Percentiles rank a stretch among this genome's conserved stretches.
Evolutionary conservation across 2,888 invertebrate species (phyloP).

Genomic region (Pemphredon lugubris): DNA sequence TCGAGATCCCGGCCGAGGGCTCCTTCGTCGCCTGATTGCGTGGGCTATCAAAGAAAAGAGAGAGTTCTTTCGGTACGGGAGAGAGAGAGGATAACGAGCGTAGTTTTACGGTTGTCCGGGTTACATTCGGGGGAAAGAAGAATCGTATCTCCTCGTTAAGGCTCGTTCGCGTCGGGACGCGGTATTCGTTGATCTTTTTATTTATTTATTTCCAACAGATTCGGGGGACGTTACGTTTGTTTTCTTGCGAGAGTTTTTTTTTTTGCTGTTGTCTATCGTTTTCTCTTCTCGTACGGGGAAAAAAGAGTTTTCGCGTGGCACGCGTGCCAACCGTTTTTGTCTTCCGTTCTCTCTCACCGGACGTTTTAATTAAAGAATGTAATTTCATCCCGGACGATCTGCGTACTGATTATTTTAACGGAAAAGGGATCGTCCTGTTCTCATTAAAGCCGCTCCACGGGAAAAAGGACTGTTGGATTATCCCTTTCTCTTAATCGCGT

Average conservation of each 20-base stretch:
- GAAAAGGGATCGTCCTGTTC: background rate
- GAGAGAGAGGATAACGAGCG: constrained; percentile 42
- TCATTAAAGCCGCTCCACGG: constrained; percentile 4
- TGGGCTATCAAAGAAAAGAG: constrained; percentile 36
- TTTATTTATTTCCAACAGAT: no score
- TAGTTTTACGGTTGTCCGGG: constrained; percentile 8
- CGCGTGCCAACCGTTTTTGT: no score
- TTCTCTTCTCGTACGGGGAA: no score
- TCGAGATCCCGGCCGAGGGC: constrained; percentile 29
- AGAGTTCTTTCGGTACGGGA: background rate
- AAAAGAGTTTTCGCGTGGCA: no score
- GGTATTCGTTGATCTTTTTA: no score
- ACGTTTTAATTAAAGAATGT: no score
- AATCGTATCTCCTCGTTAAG: no score
- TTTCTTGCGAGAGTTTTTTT: constrained; percentile 12
- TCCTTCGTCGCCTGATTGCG: constrained; percentile 53
- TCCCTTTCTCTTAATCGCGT: constrained; percentile 8
- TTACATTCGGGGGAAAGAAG: no score
- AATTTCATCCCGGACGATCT: no score
- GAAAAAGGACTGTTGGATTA: constrained; percentile 7
- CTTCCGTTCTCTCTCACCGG: no score
- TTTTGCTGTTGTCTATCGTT: background rate
- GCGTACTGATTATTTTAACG: no score
- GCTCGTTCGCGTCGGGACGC: no score
- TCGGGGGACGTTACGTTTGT: constrained; percentile 5